Percentiles rank a stretch among this genome's conserved stretches.
phyloP scores from a whole-genome alignment of 2,113 vertebrate genomes.

The Oreochromis tanganicae region DNA sequence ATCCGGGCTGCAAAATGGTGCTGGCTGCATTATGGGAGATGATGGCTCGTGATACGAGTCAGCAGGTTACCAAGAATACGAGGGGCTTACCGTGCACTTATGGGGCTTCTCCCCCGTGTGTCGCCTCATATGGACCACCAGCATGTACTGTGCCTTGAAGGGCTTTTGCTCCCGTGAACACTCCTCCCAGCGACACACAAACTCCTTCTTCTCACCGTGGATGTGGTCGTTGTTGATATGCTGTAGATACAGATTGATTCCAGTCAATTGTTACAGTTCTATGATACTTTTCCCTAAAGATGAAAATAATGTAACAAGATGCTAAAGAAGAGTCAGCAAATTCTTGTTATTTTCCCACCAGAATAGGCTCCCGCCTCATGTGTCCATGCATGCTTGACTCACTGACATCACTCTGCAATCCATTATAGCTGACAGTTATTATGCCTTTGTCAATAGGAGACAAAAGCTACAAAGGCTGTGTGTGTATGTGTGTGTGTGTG shows the following conservation, averaged over 20 bases:
- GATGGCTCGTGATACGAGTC: background rate
- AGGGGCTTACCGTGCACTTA: conserved; percentile 90
- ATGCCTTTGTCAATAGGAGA: conserved; percentile 43
- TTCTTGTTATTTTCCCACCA: conserved; percentile 40
- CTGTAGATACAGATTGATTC: conserved; percentile 59
- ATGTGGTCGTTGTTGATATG: conserved; percentile 99
- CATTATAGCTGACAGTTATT: conserved; percentile 48
- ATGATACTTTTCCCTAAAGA: background rate
- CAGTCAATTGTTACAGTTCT: background rate
- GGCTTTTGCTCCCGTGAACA: conserved; percentile 95
- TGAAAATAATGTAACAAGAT: background rate
- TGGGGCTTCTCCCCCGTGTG: conserved; percentile 98
- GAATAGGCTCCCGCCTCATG: background rate
- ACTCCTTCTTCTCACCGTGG: conserved; percentile 98
- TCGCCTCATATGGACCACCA: conserved; percentile 96
- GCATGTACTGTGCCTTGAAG: conserved; percentile 99
- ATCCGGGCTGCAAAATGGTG: background rate
- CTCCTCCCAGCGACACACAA: conserved; percentile 96
- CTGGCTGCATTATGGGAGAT: background rate
- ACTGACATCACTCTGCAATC: conserved; percentile 11
- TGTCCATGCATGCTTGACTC: background rate
- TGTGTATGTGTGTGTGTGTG: conserved; percentile 13
- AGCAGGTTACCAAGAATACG: background rate
- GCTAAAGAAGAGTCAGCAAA: conserved; percentile 6
- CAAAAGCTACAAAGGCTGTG: conserved; percentile 7